Evolutionary conservation across 2,888 invertebrate species (phyloP), one percentile per base, ranked within the genome.

Genomic region (Drosophila ustulata): DNA sequence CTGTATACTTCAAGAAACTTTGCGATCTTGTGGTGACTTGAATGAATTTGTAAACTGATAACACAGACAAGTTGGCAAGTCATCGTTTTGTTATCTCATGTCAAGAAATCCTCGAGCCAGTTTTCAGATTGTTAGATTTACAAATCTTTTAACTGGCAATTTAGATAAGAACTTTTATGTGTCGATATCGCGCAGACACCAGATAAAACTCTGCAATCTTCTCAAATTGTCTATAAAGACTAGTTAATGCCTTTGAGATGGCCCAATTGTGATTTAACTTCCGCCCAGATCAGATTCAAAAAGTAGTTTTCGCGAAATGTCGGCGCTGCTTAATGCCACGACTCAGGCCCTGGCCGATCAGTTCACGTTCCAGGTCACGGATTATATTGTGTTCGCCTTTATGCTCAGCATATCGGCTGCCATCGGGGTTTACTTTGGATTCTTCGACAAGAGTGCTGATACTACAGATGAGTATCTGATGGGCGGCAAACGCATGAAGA

Each of bases 361-460:
- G 52, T 91, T 92, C 43, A 81, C 84, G 3, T 91, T 92, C 58
- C 87, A 85, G 26, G 6, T 71, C 5, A 71, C 76, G 58, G 95
- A 95, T 84, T 95, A 94, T 92, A 71, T 92, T 11, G 93, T 95
- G 23, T 94, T 95, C 63, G 90, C 83, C 0, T 41, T 92, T 4
- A 93, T 94, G 93, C 90, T 95, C 43, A 75, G 89, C 45, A 81
- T 94, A 47, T 94, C 94, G 1, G 93, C 94, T 0, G 91, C 90
- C 1, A 94, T 94, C 56, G 95, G 95, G 18, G 88, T 94, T n/a
- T 94, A 94, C 84, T 94, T 94, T 75, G 93, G 93, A 51, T 93
- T 92, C 78, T 93, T 93, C 72, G 93, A 93, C 45, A 93, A 92
- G 72, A 90, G 91, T 32, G 91, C 91, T 18, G 93, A 93, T 71